Evolutionary conservation across 2,113 vertebrate genomes (phyloP), one percentile per base, ranked within the genome.

Genomic region (Chrysemys picta): DNA sequence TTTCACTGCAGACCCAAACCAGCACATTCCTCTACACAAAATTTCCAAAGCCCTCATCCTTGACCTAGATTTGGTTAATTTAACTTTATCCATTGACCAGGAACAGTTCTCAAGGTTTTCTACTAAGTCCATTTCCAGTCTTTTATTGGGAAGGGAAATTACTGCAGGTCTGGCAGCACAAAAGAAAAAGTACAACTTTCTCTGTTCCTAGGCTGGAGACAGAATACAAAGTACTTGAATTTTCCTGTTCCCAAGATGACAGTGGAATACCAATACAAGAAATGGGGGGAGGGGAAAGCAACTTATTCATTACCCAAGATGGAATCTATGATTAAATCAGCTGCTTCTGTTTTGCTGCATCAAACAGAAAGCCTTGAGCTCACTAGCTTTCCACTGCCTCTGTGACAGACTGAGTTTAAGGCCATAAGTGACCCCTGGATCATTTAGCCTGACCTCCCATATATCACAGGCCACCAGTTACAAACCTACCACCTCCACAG

Each of bases 41-140:
- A 94, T 91, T 90, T 90, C 80, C 78, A 80, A 91, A 94, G 87
- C 59, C 88, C 76, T 93, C 91, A 90, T 93, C 87, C 80, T 91
- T 94, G 90, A 94, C 91, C 88, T 93, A 91, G 86, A 62, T 94
- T 82, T 93, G 88, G 90, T 38, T 90, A 90, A 78, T 49, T 89
- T 94, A 89, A 89, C 53, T 84, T 56, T 42, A 54, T 91, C 94
- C 87, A 80, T 94, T 95, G 95, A 1, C 25, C 84, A 69, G 82
- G 56, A 95, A 82, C 52, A 76, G 72, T 90, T 96, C 90, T 91
- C 90, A 89, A 62, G 62, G 62, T 52, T 2, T 0, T 76, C 78
- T 84, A 17, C 87, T 85, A 91, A 49, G 31, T 84, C n/a, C 29
- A 42, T 88, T 93, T 96, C 72, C 72, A 90, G 94, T 62, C 80